Evolutionary conservation across 2,888 invertebrate genomes (phyloP).

Genomic region (Crocallis elinguaria): DNA sequence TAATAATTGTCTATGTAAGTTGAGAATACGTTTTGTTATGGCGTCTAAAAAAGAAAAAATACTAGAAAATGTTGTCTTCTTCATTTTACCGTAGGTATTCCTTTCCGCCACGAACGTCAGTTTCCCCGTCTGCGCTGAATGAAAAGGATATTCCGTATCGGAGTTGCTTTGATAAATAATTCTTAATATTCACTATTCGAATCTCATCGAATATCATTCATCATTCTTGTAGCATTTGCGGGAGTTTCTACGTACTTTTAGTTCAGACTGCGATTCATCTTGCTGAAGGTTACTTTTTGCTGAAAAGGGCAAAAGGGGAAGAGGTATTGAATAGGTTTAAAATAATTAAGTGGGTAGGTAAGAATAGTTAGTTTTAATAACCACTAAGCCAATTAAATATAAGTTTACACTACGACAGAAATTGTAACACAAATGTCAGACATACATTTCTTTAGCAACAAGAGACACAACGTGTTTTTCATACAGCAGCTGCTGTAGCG

Average conservation of each 20-base stretch:
- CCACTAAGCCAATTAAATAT: too few relatives aligned
- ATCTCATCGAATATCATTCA: constrained; percentile 61
- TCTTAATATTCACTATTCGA: constrained; percentile 63
- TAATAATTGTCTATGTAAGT: too few relatives aligned
- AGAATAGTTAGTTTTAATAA: too few relatives aligned
- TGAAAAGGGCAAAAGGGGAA: constrained; percentile 4
- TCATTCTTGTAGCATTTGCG: constrained; percentile 45
- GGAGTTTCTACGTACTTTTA: constrained; percentile 15
- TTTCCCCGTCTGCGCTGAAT: constrained; percentile 13
- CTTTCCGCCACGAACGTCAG: neutral
- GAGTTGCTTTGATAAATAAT: constrained; percentile 54
- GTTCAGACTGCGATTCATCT: constrained; percentile 19
- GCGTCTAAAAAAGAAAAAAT: too few relatives aligned
- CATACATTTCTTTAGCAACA: too few relatives aligned
- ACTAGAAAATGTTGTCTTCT: too few relatives aligned
- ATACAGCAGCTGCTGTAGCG: too few relatives aligned
- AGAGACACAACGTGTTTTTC: too few relatives aligned
- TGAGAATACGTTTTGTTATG: too few relatives aligned
- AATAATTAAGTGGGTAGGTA: too few relatives aligned
- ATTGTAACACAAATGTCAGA: too few relatives aligned
- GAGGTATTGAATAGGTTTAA: constrained; percentile 6
- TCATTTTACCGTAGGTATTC: neutral
- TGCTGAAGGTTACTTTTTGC: constrained; percentile 24
- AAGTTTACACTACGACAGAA: too few relatives aligned
- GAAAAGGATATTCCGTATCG: constrained; percentile 44